Percentiles rank a stretch among this genome's conserved stretches.
Evolutionary conservation across 35 echinoderm and acorn worm genomes (phyloP).

Genomic region (Apostichopus parvimensis): DNA sequence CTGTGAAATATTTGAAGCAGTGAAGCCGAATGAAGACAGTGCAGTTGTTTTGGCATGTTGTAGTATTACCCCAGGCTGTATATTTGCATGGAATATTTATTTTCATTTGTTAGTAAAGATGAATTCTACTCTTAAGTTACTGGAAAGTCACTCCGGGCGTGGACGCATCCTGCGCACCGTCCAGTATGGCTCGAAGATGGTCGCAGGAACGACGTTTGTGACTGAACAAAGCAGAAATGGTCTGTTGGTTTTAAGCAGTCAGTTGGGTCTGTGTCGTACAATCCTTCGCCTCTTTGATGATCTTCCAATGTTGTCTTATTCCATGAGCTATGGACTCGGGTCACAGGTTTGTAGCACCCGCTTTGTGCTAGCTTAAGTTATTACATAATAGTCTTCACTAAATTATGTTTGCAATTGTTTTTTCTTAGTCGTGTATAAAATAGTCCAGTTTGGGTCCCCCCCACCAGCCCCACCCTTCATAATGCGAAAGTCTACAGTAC

Average conservation of each 20-base stretch:
- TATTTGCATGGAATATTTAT: too few relatives aligned
- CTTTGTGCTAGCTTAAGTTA: background rate
- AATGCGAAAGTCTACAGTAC: too few relatives aligned
- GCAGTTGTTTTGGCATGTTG: too few relatives aligned
- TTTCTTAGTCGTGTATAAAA: too few relatives aligned
- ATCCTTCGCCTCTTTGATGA: constrained; percentile 89
- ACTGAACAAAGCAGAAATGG: constrained; percentile 27
- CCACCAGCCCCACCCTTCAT: too few relatives aligned
- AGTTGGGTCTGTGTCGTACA: constrained; percentile 68
- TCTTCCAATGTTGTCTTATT: constrained; percentile 74
- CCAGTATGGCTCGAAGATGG: constrained; percentile 52
- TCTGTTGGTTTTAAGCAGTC: constrained; percentile 42
- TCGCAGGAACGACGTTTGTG: constrained; percentile 49
- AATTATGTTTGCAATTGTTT: too few relatives aligned
- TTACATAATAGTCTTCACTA: background rate
- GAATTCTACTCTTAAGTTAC: constrained; percentile 54
- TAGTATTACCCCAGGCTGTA: too few relatives aligned
- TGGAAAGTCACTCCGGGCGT: constrained; percentile 64
- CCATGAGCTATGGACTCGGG: constrained; percentile 67
- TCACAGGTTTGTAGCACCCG: constrained; percentile 41
- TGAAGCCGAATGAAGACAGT: too few relatives aligned
- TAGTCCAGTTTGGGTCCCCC: too few relatives aligned
- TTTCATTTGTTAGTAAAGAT: background rate
- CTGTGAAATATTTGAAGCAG: too few relatives aligned
- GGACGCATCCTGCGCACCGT: constrained; percentile 68